Evolutionary conservation across 2,888 invertebrate genomes (phyloP), one percentile per base, ranked within the genome.

Genomic region (Dastarcus helophoroides): DNA sequence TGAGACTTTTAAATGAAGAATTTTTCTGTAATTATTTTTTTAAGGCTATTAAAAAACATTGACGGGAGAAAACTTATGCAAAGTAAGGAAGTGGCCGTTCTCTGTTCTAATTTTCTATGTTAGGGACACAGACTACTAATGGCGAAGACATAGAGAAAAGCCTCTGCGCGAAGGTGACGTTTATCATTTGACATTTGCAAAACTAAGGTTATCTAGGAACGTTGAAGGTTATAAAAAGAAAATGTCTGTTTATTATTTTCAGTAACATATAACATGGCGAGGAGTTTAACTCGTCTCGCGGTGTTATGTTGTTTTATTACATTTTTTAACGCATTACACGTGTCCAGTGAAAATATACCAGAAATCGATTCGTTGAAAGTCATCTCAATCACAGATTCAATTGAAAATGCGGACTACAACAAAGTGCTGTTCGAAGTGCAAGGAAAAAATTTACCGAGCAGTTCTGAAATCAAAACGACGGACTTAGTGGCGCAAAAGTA

Each of bases 261-360:
- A 49, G 50, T 48, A 43, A 37, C 36, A 44, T 46, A 51, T 58
- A 58, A 45, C 54, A 60, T 60, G 60, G 60, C 58, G 56, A 56
- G 48, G 44, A 46, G 43, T 47, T 46, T 46, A 46, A 47, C 48
- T 55, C 51, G 48, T 40, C 37, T 33, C 24, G 39, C 31, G 42
- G 43, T 42, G 44, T 38, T 33, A 37, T 52, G 36, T 37, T 47
- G 37, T 33, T 46, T 42, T 37, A 47, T 41, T 40, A 48, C 30
- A 26, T 44, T 32, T 41, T 32, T 39, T 34, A 29, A 32, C 21
- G 35, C 31, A 14, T 22, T 32, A 29, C 19, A 34, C 28, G 26
- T 26, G 24, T 35, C 32, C 9, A 33, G 31, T 16, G 44, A 47
- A 24, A 29, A 26, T 6, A 42, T 38, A 19, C 51, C 56, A 3